A percentile compares a stretch with the other conserved stretches of the same genome.
Evolutionary conservation across 1,140 invertebrate species (phyloP).

Genomic region (Dryas iulia): DNA sequence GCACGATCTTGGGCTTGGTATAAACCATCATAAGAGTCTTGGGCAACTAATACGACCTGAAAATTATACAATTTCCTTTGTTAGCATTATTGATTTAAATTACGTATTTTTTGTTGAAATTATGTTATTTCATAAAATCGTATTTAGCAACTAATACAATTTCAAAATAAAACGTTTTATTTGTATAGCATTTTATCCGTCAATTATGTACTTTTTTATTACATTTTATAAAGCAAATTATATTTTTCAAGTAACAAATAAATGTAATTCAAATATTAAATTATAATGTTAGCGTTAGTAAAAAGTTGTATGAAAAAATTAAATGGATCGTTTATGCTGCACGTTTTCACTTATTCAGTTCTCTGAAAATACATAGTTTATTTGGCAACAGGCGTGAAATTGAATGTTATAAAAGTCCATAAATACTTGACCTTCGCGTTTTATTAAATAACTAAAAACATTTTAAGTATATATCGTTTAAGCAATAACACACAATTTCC

Average conservation of each 20-base stretch:
- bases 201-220: background rate
- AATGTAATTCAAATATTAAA: background rate
- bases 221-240: background rate
- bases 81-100: background rate
- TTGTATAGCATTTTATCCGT: too few relatives aligned
- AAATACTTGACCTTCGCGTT: background rate
- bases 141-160: background rate
- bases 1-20: slow-evolving; percentile 63
- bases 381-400: background rate
- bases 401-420: background rate
- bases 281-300: background rate
- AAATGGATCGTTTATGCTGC: background rate
- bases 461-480: too few relatives aligned
- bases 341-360: background rate
- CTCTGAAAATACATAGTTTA: background rate
- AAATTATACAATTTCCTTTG: slow-evolving; percentile 18
- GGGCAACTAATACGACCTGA: slow-evolving; percentile 69
- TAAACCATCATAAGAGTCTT: slow-evolving; percentile 61
- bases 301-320: background rate
- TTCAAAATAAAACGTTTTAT: background rate
- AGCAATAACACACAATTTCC: too few relatives aligned
- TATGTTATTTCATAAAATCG: too few relatives aligned
- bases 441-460: too few relatives aligned
- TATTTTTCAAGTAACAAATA: background rate
- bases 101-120: background rate